Base-by-base conservation (phyloP, 2,113 vertebrate genomes). In the Takifugu bimaculatus region DNA sequence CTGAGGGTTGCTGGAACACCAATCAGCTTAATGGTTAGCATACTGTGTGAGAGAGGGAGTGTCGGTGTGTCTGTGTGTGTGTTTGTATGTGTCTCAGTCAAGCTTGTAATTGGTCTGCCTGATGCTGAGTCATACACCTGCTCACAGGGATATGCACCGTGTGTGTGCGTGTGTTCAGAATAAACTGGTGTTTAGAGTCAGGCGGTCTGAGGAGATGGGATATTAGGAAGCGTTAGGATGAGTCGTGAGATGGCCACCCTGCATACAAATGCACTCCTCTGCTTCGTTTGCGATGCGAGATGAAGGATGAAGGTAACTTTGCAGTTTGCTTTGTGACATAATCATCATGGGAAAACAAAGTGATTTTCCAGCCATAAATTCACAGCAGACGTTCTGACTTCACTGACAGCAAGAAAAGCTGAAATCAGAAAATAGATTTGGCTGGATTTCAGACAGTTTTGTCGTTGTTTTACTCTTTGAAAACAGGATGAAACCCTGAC, bases 41-140 rank as follows among this genome's bases (percentile, higher is more conserved):
- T 15, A 2, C 50, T 15, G 58, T 45, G 56, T 55, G 25, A 70
- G 13, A 50, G 51, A 63, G 47, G 43, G 48, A 45, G 20, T 26
- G 35, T 29, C 44, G 56, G 45, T 48, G 45, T 47, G 58, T 60
- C n/a, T 72, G 13, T 53, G 70, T 65, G 60, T 69, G 69, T 63
- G 66, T 72, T 64, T 72, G 70, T 43, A 29, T 70, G 74, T 28
- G 80, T 69, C 75, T 79, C 82, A 79, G 79, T 66, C 10, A 60
- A 0, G 32, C 63, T 83, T 86, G 81, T 88, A 85, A 88, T 87
- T 82, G 81, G 82, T 78, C 73, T 75, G 65, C 70, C 66, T 81
- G 81, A 84, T 87, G 84, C 79, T 88, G 87, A 85, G 85, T 88
- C 87, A 89, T 70, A 82, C 82, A 85, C 73, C 72, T 78, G 65